A percentile compares a stretch with the other conserved stretches of the same genome.
Conservation (phyloP, 2,888 invertebrate genomes). For the Hirudinaria manillensis region DNA sequence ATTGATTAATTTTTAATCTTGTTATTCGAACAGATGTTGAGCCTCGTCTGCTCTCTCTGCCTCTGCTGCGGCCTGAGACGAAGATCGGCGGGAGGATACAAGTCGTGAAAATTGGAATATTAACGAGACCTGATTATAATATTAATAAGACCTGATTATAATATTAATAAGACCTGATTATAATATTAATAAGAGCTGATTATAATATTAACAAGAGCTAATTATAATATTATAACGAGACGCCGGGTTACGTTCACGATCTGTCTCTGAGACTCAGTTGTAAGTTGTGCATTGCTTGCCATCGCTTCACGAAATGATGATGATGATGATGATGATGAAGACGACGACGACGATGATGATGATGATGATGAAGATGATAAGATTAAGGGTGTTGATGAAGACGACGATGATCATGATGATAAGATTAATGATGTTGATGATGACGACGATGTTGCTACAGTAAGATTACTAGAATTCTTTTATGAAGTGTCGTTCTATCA, state of each 20-base stretch:
- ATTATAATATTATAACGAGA: too few species aligned
- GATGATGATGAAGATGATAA: constrained; percentile 7
- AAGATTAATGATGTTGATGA: not conserved
- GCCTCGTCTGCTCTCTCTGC: constrained; percentile 36
- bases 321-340: constrained; percentile 4
- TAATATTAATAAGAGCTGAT: too few species aligned
- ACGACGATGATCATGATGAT: not conserved
- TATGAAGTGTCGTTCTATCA: too few species aligned
- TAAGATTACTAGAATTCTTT: too few species aligned
- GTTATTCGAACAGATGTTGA: constrained; percentile 32
- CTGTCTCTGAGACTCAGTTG: too few species aligned
- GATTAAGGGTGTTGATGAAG: not conserved
- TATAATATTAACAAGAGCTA: too few species aligned
- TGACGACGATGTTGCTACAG: not conserved
- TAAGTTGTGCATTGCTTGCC: too few species aligned
- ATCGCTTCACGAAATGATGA: constrained; percentile 1
- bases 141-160: too few species aligned
- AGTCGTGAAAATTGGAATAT: constrained; percentile 35
- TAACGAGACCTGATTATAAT: too few species aligned
- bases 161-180: too few species aligned
- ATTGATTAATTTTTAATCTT: too few species aligned
- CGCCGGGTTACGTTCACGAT: too few species aligned
- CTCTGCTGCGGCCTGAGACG: constrained; percentile 39
- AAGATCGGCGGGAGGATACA: constrained; percentile 39
- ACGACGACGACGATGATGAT: constrained; percentile 4